Evolutionary conservation across 2,888 invertebrate genomes (phyloP), one percentile per base, ranked within the genome.

Genomic region (Netelia melanura): DNA sequence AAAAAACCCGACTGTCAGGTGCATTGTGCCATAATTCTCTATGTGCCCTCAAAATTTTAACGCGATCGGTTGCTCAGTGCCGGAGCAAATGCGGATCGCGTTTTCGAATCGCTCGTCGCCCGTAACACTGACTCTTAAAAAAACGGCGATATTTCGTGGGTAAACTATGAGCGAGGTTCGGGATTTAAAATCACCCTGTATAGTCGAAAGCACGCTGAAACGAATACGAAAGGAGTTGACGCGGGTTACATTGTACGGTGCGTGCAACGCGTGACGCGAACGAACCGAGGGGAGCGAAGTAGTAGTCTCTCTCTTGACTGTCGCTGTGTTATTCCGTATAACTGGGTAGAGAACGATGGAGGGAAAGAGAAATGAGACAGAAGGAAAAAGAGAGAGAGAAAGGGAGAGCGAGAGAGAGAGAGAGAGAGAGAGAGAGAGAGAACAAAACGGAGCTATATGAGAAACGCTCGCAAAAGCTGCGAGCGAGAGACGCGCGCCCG

Each of bases 391-490:
- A 54, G 68, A 54, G 68, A 64, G 30, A 3, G 30, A 30, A 3
- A 30, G 30, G 21, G 58, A 52, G 43, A 30, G 23, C 30, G 64
- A 62, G 44, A 64, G 25, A 3, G 25, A 25, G 25, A 25, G 25
- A 25, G 25, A 25, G 81, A 71, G 77, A 79, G 77, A 76, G 75
- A 81, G 74, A 64, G 81, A 43, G 44, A 58, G 67, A 65, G 56
- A 75, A 83, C 68, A 86, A 89, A 88, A 88, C 87, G 83, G 78
- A 86, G 84, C 84, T 81, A 82, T 87, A 75, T 75, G 82, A 83
- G 87, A 84, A 86, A 86, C 87, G 86, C 88, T 90, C 87, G 87
- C 86, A 88, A 89, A 89, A 83, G 76, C 70, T 17, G 54, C 38
- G 67, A 64, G 54, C 71, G 64, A 62, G 71, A 54, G 78, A 38